Evolutionary conservation across 2,888 invertebrate genomes (phyloP).

Genomic region (Rotaria sp.): DNA sequence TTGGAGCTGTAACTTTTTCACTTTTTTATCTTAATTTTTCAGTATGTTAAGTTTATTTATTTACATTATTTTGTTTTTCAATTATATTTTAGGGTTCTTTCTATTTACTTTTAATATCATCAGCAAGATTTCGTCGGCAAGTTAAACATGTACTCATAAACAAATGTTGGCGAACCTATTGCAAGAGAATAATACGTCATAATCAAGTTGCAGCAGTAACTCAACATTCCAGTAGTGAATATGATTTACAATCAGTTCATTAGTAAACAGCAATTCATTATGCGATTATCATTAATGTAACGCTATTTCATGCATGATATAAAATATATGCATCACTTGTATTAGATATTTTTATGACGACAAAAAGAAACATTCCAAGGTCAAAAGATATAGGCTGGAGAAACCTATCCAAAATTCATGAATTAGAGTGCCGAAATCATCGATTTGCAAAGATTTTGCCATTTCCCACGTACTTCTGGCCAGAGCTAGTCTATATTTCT

Average conservation of each 20-base stretch:
- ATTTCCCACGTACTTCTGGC: too few species aligned
- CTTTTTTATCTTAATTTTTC: neutral
- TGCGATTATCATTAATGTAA: too few species aligned
- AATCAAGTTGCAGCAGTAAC: neutral
- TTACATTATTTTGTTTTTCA: neutral
- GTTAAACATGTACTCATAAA: neutral
- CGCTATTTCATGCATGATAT: too few species aligned
- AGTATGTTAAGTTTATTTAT: neutral
- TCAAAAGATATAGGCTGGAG: too few species aligned
- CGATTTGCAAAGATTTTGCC: too few species aligned
- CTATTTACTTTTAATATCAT: neutral
- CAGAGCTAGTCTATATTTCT: too few species aligned
- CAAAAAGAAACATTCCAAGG: too few species aligned
- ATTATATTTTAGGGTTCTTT: neutral
- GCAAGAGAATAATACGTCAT: neutral
- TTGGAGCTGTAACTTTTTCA: neutral
- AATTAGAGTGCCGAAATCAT: too few species aligned
- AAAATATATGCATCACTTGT: too few species aligned
- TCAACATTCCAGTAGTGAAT: neutral
- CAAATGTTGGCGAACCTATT: neutral
- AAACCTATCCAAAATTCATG: too few species aligned
- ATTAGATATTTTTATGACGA: too few species aligned
- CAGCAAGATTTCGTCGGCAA: neutral
- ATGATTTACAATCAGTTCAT: neutral
- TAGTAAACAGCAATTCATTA: too few species aligned